Evolutionary conservation across 2,888 invertebrate species (phyloP), one percentile per base, ranked within the genome.

Genomic region (Gymnoscelis rufifasciata): DNA sequence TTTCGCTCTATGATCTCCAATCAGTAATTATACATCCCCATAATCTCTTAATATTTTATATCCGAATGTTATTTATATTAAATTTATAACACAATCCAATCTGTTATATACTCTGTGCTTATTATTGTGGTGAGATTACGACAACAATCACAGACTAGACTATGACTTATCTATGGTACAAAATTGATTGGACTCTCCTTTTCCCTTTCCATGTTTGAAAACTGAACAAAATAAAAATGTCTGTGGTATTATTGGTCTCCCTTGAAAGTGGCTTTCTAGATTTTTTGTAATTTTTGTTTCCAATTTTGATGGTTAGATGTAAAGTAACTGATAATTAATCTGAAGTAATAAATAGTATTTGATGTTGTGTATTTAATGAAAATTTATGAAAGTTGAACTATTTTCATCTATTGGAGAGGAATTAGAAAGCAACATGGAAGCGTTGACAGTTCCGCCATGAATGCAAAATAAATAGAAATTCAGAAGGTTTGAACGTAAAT

Each of bases 401-500:
- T 19, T 47, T 38, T 28, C 33, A 24, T 41, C 10, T 37, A 43
- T 15, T 44, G 24, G 38, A 42, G 31, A 42, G 60, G 60, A 66
- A 64, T 74, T 82, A 88, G 88, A 88, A 88, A 88, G 88, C 88
- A 89, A 88, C 88, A 89, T 89, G 88, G 88, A 88, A 88, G 88
- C 84, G 74, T 74, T 88, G 88, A 89, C 88, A 89, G 88, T 89
- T 89, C 88, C 88, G 88, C 88, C 88, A 89, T 89, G 88, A 88
- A 89, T 86, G 88, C 88, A 88, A 88, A 88, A 88, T 88, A 88
- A 89, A 89, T 89, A 88, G 81, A 83, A 83, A 86, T 80, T 86
- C 73, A 72, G 73, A 75, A 86, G 87, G 84, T 86, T 58, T 58
- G 54, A 54, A 72, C 60, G 54, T 57, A 50, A 55, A 43, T 55